Conservation (phyloP, 1,140 invertebrate species). For the Diorhabda elongata region DNA sequence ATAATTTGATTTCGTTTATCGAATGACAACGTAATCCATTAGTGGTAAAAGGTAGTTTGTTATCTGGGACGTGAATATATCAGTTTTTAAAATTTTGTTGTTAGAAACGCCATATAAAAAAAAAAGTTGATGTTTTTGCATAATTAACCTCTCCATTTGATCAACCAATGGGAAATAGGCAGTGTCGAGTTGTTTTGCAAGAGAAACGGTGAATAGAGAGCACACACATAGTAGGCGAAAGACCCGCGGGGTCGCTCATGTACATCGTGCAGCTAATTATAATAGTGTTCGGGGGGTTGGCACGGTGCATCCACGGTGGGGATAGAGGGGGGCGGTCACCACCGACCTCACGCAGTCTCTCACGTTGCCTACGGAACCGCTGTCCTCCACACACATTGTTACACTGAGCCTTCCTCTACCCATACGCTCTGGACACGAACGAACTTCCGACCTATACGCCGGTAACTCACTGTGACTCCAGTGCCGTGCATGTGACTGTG, state of each 20-base stretch:
- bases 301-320: conserved; percentile 38
- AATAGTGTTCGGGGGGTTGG: conserved; percentile 41
- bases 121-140: conserved; percentile 22
- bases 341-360: conserved; percentile 47
- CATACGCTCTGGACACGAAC: conserved; percentile 17
- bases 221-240: conserved; percentile 15
- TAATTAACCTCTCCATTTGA: conserved; percentile 4
- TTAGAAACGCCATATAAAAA: conserved; percentile 1
- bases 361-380: conserved; percentile 40
- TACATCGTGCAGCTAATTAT: conserved; percentile 40
- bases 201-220: conserved; percentile 15
- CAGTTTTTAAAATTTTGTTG: background rate
- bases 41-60: background rate
- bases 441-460: background rate
- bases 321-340: conserved; percentile 45
- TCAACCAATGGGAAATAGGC: conserved; percentile 16
- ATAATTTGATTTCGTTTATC: conserved; percentile 1
- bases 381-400: conserved; percentile 38
- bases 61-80: background rate
- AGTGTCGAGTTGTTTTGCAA: conserved; percentile 15
- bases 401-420: conserved; percentile 36
- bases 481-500: background rate
- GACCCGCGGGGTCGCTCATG: conserved; percentile 21
- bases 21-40: background rate
- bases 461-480: conserved; percentile 1